These are phyloP conservation scores for Homarus americanus DNA, from an alignment of 1,140 invertebrate genomes.

Conservation along the genomic window DNA sequence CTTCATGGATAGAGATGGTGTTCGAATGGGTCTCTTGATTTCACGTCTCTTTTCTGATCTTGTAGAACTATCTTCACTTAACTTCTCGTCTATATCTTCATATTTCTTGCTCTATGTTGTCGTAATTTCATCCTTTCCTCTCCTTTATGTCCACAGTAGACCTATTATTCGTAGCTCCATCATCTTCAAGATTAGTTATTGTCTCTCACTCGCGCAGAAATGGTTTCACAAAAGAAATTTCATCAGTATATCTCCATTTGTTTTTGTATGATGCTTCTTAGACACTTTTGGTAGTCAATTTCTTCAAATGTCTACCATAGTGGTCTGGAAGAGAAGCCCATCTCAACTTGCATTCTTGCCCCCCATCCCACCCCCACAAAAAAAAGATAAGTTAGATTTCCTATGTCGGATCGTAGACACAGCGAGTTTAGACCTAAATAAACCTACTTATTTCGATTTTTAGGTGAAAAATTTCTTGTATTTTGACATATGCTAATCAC, in stretches of 20 bases:
- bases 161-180: slow-evolving; percentile 8
- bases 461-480: no score
- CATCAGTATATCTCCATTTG: slow-evolving; percentile 45
- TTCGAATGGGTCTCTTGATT: slow-evolving; percentile 21
- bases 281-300: background rate
- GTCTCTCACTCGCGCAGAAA: slow-evolving; percentile 43
- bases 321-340: slow-evolving; percentile 47
- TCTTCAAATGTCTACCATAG: slow-evolving; percentile 44
- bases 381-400: no score
- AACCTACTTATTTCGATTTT: no score
- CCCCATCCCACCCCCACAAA: no score
- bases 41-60: slow-evolving; percentile 1
- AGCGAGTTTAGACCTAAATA: no score
- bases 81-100: background rate
- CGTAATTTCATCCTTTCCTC: slow-evolving; percentile 3
- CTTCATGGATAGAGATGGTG: background rate
- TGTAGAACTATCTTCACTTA: background rate
- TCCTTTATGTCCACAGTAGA: background rate
- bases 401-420: no score
- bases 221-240: slow-evolving; percentile 57
- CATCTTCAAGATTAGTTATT: slow-evolving; percentile 20
- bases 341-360: slow-evolving; percentile 33
- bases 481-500: no score
- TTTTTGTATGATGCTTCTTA: slow-evolving; percentile 28
- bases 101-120: slow-evolving; percentile 5